These are phyloP conservation scores for Chloebia gouldiae DNA, from an alignment of 2,113 vertebrate genomes.

Conservation along the genomic window DNA sequence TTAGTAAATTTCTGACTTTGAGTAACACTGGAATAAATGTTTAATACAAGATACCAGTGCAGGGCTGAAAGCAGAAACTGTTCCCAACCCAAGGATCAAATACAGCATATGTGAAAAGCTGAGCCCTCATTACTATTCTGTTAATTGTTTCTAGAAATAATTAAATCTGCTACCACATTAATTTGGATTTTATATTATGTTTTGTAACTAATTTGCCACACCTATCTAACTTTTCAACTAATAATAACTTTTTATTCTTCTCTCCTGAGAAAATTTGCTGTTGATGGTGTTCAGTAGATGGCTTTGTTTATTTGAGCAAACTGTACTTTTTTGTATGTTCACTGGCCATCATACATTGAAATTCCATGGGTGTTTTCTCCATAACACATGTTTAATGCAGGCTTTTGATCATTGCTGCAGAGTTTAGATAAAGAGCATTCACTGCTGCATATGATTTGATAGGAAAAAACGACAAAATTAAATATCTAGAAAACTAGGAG, in stretches of 20 bases:
- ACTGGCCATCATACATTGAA: not conserved
- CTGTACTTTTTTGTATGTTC: not conserved
- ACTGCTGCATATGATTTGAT: not conserved
- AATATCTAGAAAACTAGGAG: not conserved
- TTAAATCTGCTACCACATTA: not conserved
- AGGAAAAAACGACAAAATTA: not conserved
- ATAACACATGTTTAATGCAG: not conserved
- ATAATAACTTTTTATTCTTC: not conserved
- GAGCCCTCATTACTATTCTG: not conserved
- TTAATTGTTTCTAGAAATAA: not conserved
- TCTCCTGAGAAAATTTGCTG: not conserved
- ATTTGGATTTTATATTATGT: not conserved
- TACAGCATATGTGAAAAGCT: fast-evolving
- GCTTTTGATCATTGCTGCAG: not conserved
- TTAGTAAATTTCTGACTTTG: not conserved
- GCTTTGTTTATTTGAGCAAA: not conserved
- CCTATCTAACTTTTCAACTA: not conserved
- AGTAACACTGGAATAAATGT: not conserved
- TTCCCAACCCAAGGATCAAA: not conserved
- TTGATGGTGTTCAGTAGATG: not conserved
- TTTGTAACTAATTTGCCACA: not conserved
- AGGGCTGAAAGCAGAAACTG: not conserved
- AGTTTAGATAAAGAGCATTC: not conserved
- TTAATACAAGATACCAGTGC: not conserved
- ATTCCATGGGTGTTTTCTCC: not conserved